Evolutionary conservation across 2,113 vertebrate species (phyloP).

Genomic region (Danionella cerebrum): DNA sequence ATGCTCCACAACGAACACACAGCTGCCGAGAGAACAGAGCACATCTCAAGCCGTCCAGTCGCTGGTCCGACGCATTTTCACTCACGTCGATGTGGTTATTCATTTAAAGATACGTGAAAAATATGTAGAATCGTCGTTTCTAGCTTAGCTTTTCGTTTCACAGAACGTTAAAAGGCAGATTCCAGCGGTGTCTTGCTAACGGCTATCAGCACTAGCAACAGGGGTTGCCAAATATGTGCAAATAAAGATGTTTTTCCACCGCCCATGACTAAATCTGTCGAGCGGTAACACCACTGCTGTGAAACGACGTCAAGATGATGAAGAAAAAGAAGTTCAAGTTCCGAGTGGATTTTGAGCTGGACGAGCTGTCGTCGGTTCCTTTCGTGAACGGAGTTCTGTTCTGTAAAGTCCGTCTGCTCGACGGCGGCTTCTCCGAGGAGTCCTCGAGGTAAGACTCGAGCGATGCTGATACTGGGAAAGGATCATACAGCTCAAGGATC

Average conservation of each 20-base stretch:
- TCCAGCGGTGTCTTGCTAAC: slow-evolving; percentile 14
- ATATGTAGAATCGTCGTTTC: not conserved
- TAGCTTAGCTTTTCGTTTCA: not conserved
- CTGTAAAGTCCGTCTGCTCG: slow-evolving; percentile 91
- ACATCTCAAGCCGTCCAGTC: not conserved
- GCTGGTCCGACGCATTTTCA: not conserved
- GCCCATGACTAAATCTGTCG: not conserved
- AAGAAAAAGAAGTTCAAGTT: slow-evolving; percentile 98
- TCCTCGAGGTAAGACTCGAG: slow-evolving; percentile 76
- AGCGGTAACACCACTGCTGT: not conserved
- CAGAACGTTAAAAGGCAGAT: not conserved
- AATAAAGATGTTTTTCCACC: not conserved
- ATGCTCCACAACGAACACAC: not conserved
- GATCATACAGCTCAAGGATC: too few relatives aligned
- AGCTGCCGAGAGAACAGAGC: not conserved
- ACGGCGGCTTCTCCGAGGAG: slow-evolving; percentile 88
- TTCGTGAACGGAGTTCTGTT: slow-evolving; percentile 94
- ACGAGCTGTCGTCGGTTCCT: slow-evolving; percentile 92
- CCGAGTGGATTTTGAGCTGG: slow-evolving; percentile 89
- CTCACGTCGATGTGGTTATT: not conserved
- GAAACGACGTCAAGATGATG: slow-evolving; percentile 67
- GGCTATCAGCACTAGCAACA: slow-evolving; percentile 5
- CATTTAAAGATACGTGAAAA: not conserved
- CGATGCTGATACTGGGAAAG: not conserved
- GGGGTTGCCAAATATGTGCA: not conserved